phyloP scores from a whole-genome alignment of 2,888 invertebrate genomes.

The Drosophila villosipedis region DNA sequence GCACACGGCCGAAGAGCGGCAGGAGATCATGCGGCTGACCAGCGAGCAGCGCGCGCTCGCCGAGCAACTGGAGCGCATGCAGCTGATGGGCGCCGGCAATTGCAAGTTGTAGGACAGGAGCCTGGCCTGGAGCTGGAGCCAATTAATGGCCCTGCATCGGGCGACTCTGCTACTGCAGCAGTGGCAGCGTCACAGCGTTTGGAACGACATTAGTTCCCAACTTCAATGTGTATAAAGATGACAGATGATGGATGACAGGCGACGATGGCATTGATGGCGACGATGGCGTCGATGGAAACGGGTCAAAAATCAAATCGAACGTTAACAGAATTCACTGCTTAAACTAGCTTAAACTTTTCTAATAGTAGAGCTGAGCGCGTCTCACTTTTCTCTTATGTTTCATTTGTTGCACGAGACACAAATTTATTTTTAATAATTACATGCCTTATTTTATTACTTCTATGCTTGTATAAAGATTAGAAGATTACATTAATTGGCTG shows the following conservation, averaged over 20 bases:
- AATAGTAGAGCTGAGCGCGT: constrained; percentile 4
- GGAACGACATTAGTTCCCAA: constrained; percentile 51
- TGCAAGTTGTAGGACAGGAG: constrained; percentile 75
- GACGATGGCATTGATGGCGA: background rate
- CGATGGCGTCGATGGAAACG: background rate
- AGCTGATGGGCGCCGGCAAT: constrained; percentile 40
- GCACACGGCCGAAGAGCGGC: constrained; percentile 92
- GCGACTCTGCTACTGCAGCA: constrained; percentile 53
- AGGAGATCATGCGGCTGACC: constrained; percentile 90
- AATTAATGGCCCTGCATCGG: constrained; percentile 76
- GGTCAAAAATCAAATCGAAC: constrained; percentile 19
- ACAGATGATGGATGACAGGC: background rate
- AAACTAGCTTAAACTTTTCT: constrained; percentile 11
- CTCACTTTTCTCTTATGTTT: background rate
- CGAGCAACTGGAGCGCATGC: constrained; percentile 82
- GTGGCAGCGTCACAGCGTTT: constrained; percentile 50
- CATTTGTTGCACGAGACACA: background rate
- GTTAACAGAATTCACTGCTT: constrained; percentile 30
- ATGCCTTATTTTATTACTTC: background rate
- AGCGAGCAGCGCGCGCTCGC: constrained; percentile 87
- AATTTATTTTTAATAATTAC: background rate
- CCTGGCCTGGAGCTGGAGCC: constrained; percentile 75
- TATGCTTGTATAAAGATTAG: too few species aligned
- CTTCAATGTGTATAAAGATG: constrained; percentile 56
- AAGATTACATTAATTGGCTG: background rate